Evolutionary conservation across 1,140 invertebrate genomes (phyloP), one percentile per base, ranked within the genome.

Genomic region (Chionoecetes opilio): DNA sequence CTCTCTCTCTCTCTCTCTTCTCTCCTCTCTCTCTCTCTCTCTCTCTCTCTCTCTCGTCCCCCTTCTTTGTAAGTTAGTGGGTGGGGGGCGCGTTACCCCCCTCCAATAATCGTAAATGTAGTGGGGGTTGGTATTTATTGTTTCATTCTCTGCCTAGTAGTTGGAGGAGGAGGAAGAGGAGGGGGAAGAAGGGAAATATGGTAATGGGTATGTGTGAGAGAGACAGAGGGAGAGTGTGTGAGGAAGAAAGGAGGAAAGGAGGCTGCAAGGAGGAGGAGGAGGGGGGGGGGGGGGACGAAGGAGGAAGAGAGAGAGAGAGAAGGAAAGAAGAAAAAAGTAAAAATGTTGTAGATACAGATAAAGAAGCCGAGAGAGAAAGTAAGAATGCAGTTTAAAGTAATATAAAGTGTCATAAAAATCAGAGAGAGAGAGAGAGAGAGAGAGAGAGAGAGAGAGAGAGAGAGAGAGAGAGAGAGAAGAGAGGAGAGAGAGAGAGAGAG

Each of bases 1-100:
- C 87, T 89, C 87, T 89, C 87, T 89, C 87, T 89, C 87, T 89
- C 87, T 89, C 87, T 89, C 87, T 89, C 87, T 89, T 37, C 41
- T 37, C 41, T 37, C 41, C 87, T 89, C 86, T 88, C 86, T 88
- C 86, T 88, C 86, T 88, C 86, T 88, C 86, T 88, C 31, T 88
- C 31, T 88, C 31, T 88, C 86, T 88, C 29, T 88, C 29, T 88
- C 86, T 88, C 32, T 35, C 0, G 86, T 3, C 21, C 32, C 86
- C 38, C 38, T 88, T 38, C 35, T 88, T 38, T 88, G n/a, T 29
- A 29, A 88, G 34, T 37, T 29, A 75, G 63, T 75, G 63, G 63
- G 63, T 75, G 63, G 63, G 63, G 63, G 21, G 26, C 41, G 41
- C 63, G 63, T 75, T 75, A 75, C 63, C 63, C 63, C 63, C 63